Evolutionary conservation across 2,888 invertebrate species (phyloP).

Genomic region (Xanthorhoe designata): DNA sequence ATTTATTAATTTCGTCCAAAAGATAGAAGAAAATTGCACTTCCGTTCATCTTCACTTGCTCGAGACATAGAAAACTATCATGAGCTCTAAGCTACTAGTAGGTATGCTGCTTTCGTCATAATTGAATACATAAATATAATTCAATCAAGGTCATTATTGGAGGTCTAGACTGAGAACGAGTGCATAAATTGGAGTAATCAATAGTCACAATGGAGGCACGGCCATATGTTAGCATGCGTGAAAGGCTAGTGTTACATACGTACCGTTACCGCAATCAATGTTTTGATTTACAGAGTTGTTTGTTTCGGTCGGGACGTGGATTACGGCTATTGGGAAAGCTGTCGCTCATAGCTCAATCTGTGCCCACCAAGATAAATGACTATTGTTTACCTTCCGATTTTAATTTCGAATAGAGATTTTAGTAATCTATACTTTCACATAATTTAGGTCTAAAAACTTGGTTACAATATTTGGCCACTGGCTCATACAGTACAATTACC

Average conservation of each 20-base stretch:
- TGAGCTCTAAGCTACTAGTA: constrained; percentile 60
- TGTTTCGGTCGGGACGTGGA: constrained; percentile 49
- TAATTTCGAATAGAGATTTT: too few relatives aligned
- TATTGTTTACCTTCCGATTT: neutral
- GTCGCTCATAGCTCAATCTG: constrained; percentile 3
- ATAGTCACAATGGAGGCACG: constrained; percentile 58
- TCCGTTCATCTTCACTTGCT: constrained; percentile 41
- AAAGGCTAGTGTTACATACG: constrained; percentile 62
- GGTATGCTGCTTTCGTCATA: constrained; percentile 62
- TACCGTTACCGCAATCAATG: constrained; percentile 69
- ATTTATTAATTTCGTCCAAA: constrained; percentile 38
- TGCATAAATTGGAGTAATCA: constrained; percentile 64
- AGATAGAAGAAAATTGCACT: constrained; percentile 25
- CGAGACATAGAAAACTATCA: constrained; percentile 62
- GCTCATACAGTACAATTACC: too few relatives aligned
- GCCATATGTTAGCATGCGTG: constrained; percentile 80
- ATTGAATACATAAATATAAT: constrained; percentile 64
- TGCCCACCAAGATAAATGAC: constrained; percentile 5
- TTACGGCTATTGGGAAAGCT: constrained; percentile 55
- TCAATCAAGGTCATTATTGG: constrained; percentile 71
- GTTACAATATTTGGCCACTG: too few relatives aligned
- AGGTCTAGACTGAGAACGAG: constrained; percentile 56
- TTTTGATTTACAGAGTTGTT: constrained; percentile 52
- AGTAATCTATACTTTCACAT: too few relatives aligned
- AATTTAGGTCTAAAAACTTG: too few relatives aligned